Evolutionary conservation across 2,888 invertebrate genomes (phyloP).

Genomic region (Hybos culiciformis): DNA sequence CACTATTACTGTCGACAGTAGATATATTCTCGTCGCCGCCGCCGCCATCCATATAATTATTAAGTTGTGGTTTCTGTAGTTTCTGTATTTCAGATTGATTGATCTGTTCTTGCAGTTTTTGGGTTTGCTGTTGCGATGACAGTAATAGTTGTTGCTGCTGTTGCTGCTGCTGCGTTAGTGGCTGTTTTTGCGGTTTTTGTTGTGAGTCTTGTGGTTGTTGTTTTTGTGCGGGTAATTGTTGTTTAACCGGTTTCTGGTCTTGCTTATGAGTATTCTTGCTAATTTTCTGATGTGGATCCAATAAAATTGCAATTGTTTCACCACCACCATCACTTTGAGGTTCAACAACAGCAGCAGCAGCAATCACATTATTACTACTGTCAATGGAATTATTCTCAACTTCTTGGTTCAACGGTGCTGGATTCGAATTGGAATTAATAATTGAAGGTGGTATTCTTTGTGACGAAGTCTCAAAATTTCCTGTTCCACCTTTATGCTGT

Average conservation of each 20-base stretch:
- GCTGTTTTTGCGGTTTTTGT: background rate
- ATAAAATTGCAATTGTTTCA: background rate
- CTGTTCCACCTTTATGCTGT: conserved; percentile 11
- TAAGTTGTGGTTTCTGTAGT: too few relatives aligned
- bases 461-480: conserved; percentile 20
- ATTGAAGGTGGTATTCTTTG: conserved; percentile 25
- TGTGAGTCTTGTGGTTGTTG: background rate
- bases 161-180: too few relatives aligned
- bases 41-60: too few relatives aligned
- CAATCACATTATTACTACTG: conserved; percentile 9
- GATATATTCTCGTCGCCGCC: too few relatives aligned
- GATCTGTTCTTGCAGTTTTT: too few relatives aligned
- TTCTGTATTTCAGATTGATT: too few relatives aligned
- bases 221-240: background rate
- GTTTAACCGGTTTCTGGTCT: background rate
- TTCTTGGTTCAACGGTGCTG: conserved; percentile 29
- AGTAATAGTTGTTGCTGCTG: too few relatives aligned
- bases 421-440: too few relatives aligned
- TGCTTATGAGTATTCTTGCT: background rate
- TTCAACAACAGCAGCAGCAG: background rate
- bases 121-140: too few relatives aligned
- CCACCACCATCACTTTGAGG: background rate
- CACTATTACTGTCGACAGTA: too few relatives aligned
- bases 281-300: background rate
- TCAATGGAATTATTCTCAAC: conserved; percentile 35